Evolutionary conservation across 2,888 invertebrate genomes (phyloP).

Genomic region (Mimachlamys varia): DNA sequence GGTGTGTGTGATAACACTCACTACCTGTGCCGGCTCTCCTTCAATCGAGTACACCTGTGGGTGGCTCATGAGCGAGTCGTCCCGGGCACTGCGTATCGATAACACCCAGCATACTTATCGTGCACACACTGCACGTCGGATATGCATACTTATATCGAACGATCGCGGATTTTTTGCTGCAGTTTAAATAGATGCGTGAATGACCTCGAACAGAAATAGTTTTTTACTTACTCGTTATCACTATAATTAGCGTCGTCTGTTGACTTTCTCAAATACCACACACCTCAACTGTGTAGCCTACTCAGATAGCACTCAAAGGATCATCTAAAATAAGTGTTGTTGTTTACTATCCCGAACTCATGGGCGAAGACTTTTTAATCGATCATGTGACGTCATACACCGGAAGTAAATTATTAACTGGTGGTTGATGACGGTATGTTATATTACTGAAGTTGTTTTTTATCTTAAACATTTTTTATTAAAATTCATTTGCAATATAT

Average conservation of each 20-base stretch:
- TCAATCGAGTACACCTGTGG: neutral
- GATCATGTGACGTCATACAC: neutral
- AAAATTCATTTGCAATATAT: too few species aligned
- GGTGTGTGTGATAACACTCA: neutral
- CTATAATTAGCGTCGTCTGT: slow-evolving; percentile 28
- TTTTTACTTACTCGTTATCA: slow-evolving; percentile 9
- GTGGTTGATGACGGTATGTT: too few species aligned
- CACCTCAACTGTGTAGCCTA: neutral
- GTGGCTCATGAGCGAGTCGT: slow-evolving; percentile 3
- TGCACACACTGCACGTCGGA: neutral
- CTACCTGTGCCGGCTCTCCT: neutral
- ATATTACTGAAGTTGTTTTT: too few species aligned
- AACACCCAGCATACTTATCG: slow-evolving; percentile 13
- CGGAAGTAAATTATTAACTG: neutral
- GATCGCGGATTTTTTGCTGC: neutral
- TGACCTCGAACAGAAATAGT: neutral
- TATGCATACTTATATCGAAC: neutral
- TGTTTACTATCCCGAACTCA: neutral
- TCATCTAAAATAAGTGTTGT: neutral
- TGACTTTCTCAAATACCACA: neutral
- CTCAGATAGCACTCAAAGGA: neutral
- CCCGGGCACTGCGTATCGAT: neutral
- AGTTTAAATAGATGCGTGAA: slow-evolving; percentile 7
- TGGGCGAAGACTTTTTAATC: neutral
- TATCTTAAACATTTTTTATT: too few species aligned